Conservation (phyloP, 2,888 invertebrate genomes). For the Nomada ruficornis region DNA sequence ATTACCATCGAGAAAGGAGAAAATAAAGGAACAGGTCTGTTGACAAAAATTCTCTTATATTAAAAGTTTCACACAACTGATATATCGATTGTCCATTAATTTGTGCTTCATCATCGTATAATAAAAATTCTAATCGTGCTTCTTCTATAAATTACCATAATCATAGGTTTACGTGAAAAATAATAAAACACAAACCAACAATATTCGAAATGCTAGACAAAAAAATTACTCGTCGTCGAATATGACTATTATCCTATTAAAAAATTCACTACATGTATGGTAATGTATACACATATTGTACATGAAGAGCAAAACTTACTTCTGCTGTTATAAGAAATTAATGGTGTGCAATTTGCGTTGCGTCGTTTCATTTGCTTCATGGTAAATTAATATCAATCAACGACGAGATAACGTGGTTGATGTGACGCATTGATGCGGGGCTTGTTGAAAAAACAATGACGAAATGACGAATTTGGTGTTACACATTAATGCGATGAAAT, state of each 20-base stretch:
- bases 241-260: too few relatives aligned
- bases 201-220: too few relatives aligned
- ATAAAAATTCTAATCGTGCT: too few relatives aligned
- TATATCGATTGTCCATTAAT: neutral
- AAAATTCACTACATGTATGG: too few relatives aligned
- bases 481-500: neutral
- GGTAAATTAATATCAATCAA: neutral
- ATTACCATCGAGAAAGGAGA: conserved; percentile 1
- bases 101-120: too few relatives aligned
- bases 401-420: neutral
- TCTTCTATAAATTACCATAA: too few relatives aligned
- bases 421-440: neutral
- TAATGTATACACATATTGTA: too few relatives aligned
- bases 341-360: neutral
- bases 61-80: neutral
- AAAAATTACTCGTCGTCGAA: too few relatives aligned
- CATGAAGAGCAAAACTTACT: too few relatives aligned
- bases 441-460: neutral
- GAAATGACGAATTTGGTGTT: neutral
- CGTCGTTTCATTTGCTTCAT: neutral
- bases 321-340: too few relatives aligned
- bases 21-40: neutral
- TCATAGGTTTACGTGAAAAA: too few relatives aligned
- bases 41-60: neutral
- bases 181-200: too few relatives aligned